Evolutionary conservation across 2,113 vertebrate species (phyloP), one percentile per base, ranked within the genome.

Genomic region (Thomomys bottae): DNA sequence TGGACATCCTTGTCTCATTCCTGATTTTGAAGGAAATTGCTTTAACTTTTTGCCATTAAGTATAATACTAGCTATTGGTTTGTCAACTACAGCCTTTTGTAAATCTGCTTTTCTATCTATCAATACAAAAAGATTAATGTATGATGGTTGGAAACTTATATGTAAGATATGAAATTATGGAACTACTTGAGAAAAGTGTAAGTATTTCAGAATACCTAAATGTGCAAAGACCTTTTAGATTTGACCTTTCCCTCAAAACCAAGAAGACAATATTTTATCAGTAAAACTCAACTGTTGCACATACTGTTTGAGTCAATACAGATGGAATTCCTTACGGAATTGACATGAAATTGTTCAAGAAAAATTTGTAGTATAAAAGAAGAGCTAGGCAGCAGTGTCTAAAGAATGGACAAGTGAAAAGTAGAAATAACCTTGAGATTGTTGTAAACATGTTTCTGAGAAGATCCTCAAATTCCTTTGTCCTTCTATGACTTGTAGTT

Each of bases 401-500:
- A 91, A 98, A 98, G 97, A 97, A 99, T 99, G 98, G 99, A 99
- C 45, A 98, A 98, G 95, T 98, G 99, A 96, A 98, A 99, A 97
- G 98, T 99, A 38, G 98, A 99, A 94, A 98, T 98, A 96, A 99
- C 99, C 64, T 97, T 99, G 84, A 96, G 96, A 76, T 97, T 97
- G 70, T 93, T 99, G 61, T 98, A 98, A 75, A 83, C 84, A 36
- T 98, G 98, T 84, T 97, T 97, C 93, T 89, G 93, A 93, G 95
- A 98, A 4, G 98, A 99, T 26, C 96, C 98, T 54, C 49, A 95
- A 18, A 96, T 96, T 4, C 98, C 98, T 0, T 98, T 99, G 93
- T 98, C 97, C 15, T 99, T 98, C 93, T 99, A 98, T 66, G 98
- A 99, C 80, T 98, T 91, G 98, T 99, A 71, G 95, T 98, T 45